These are phyloP conservation scores for Opisthocomus hoazin DNA, from an alignment of 2,113 vertebrate genomes.

Conservation along the genomic window DNA sequence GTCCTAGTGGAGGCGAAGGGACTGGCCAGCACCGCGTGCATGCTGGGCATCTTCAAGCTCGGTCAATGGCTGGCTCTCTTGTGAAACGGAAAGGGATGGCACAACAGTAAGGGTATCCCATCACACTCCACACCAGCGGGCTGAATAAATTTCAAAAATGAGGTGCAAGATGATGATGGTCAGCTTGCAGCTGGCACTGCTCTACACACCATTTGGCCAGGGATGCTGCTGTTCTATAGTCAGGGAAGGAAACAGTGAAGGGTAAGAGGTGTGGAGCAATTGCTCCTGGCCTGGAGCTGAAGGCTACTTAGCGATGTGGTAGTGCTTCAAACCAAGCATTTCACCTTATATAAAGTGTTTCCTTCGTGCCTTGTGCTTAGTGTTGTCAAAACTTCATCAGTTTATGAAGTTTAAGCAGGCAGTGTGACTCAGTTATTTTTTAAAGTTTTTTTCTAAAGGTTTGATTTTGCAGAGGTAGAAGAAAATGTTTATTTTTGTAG, in stretches of 20 bases:
- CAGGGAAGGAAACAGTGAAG: not conserved
- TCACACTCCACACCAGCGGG: accelerated
- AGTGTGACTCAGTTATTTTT: not conserved
- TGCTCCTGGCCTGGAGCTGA: not conserved
- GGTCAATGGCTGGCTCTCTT: accelerated
- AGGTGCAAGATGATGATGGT: not conserved
- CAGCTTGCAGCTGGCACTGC: not conserved
- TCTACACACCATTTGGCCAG: not conserved
- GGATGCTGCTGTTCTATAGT: not conserved
- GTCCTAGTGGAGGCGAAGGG: not conserved
- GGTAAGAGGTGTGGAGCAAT: not conserved
- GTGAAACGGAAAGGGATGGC: not conserved
- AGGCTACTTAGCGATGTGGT: not conserved
- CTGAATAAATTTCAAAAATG: not conserved
- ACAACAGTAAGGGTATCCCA: not conserved
- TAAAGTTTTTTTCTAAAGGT: not conserved
- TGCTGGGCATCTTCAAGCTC: not conserved
- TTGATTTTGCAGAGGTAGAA: not conserved
- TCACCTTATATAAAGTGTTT: not conserved
- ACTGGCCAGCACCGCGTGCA: not conserved
- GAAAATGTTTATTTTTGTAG: not conserved
- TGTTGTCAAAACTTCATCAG: not conserved
- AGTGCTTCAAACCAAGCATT: not conserved
- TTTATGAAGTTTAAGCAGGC: not conserved
- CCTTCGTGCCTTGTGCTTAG: not conserved